Evolutionary conservation across 2,888 invertebrate genomes (phyloP).

Genomic region (Lycophotia porphyrea): DNA sequence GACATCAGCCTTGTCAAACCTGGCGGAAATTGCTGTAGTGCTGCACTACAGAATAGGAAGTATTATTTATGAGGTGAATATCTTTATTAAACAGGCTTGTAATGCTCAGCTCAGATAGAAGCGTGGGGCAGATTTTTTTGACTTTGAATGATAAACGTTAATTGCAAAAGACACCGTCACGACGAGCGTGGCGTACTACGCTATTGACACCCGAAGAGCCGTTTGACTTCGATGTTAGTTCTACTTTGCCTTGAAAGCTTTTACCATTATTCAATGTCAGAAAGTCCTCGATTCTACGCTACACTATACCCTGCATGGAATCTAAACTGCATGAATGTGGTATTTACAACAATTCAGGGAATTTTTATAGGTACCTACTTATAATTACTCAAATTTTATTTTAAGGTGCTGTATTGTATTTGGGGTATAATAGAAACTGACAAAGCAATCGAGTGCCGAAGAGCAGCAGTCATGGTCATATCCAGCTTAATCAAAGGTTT

Average conservation of each 20-base stretch:
- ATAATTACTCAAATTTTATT: too few relatives aligned
- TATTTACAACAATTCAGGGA: not conserved
- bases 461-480: conserved; percentile 95
- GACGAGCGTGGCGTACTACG: not conserved
- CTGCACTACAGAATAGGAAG: conserved; percentile 93
- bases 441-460: conserved; percentile 92
- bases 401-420: conserved; percentile 93
- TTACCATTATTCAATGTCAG: not conserved
- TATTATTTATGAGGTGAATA: conserved; percentile 92
- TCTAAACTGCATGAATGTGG: not conserved
- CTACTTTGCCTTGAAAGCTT: not conserved
- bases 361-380: too few relatives aligned
- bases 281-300: not conserved
- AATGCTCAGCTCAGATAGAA: not conserved
- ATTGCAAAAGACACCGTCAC: not conserved
- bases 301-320: too few relatives aligned
- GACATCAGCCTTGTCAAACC: conserved; percentile 95
- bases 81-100: not conserved
- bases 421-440: conserved; percentile 93
- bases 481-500: conserved; percentile 94
- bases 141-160: not conserved
- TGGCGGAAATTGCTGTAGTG: conserved; percentile 94
- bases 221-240: not conserved
- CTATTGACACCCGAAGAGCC: not conserved
- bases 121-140: not conserved